Base-by-base conservation (phyloP, 2,888 invertebrate species). In the Dolichomitus sp. region DNA sequence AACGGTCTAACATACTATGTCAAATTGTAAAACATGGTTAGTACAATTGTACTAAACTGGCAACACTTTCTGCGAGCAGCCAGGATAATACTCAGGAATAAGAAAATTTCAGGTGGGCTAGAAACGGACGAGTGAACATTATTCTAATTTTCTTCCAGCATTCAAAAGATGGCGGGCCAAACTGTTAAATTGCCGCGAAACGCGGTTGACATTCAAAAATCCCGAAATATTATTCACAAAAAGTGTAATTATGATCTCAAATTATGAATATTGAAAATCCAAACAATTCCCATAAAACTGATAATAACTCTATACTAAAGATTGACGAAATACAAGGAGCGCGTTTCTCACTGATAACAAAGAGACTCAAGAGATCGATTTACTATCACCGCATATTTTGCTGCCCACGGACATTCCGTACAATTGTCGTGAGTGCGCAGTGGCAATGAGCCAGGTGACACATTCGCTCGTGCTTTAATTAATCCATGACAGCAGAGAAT, bases 381-480 rank as follows among this genome's bases (percentile, higher is more conserved):
- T 19, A 12, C 48, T 23, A 45, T 50, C 30, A 73, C 48, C 30
- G 79, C 57, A 48, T 57, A 40, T 57, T 59, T 66, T 12, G 48
- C 30, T 54, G 52, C 30, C 12, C 54, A 42, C 70, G 19, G 14
- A 54, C 45, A 14, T 30, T 59, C 40, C 23, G 19, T 12, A 59
- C 23, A 52, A 52, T 68, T 17, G 27, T 52, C 52, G 75, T 48
- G 75, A 80, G 63, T 80, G 80, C 80, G 75, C 80, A 75, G 75
- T 80, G 54, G 30, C 33, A 14, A 48, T 65, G 19, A 12, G 23
- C 42, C 61, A 50, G 61, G 59, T 77, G 59, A 76, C 59, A 45
- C 42, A 72, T 72, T 45, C 33, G 40, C 57, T 40, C 50, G 69
- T 42, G 69, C n/a, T 14, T 59, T 14, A 23, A 23, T 72, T 59